phyloP scores from a whole-genome alignment of 1,140 invertebrate genomes.

The Carcinoscorpius rotundicauda region DNA sequence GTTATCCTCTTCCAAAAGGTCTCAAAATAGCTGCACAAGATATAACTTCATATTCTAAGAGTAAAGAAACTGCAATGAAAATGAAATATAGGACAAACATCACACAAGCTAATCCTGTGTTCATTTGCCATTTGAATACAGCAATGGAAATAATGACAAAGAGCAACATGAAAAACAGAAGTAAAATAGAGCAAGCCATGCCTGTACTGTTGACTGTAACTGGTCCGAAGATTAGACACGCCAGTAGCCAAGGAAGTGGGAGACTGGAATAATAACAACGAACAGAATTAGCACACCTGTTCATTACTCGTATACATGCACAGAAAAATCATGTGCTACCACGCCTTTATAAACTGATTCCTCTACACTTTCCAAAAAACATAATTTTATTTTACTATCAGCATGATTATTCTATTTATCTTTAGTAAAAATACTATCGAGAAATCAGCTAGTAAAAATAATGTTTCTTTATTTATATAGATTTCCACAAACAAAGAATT shows the following conservation, averaged over 20 bases:
- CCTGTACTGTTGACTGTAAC: slow-evolving; percentile 85
- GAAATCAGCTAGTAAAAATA: too few relatives aligned
- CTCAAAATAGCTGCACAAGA: slow-evolving; percentile 46
- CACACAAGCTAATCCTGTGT: slow-evolving; percentile 80
- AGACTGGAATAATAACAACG: slow-evolving; percentile 49
- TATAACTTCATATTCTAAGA: slow-evolving; percentile 78
- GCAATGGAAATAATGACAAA: slow-evolving; percentile 93
- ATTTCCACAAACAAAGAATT: too few relatives aligned
- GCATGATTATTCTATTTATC: too few relatives aligned
- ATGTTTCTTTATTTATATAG: too few relatives aligned
- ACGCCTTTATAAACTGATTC: too few relatives aligned
- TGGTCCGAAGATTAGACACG: slow-evolving; percentile 65
- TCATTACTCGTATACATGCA: too few relatives aligned
- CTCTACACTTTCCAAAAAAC: too few relatives aligned
- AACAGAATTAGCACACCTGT: background rate
- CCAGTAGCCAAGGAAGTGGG: slow-evolving; percentile 91
- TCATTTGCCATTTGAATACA: slow-evolving; percentile 93
- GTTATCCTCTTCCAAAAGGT: too few relatives aligned
- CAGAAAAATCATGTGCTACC: too few relatives aligned
- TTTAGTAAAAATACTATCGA: too few relatives aligned
- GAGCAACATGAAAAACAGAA: slow-evolving; percentile 87
- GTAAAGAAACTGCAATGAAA: slow-evolving; percentile 84
- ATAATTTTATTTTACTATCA: too few relatives aligned
- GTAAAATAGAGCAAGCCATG: slow-evolving; percentile 92
- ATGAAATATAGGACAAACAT: slow-evolving; percentile 95